Conservation (phyloP, 2,113 vertebrate genomes). For the Mus spicilegus region DNA sequence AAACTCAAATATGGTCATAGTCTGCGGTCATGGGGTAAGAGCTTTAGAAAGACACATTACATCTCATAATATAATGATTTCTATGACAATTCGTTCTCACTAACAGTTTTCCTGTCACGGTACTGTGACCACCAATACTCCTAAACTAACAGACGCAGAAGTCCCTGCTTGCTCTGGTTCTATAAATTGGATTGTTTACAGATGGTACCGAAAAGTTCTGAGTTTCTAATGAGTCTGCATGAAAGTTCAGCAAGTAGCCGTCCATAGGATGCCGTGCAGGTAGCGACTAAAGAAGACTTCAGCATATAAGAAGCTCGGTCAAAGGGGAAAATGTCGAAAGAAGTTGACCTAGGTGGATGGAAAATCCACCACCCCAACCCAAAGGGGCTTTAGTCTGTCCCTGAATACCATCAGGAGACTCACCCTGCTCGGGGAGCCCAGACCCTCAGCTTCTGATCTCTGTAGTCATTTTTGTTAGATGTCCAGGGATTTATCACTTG, state of each 20-base stretch:
- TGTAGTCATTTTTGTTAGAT: neutral
- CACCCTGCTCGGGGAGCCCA: neutral
- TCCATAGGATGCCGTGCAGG: neutral
- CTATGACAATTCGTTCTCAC: neutral
- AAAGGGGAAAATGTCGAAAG: conserved; percentile 36
- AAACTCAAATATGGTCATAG: conserved; percentile 1
- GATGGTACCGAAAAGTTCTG: neutral
- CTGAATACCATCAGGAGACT: neutral
- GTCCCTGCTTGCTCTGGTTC: neutral
- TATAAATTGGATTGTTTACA: neutral
- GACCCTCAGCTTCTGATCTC: neutral
- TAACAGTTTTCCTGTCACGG: neutral
- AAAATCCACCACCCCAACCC: neutral
- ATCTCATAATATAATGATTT: neutral
- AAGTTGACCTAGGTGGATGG: neutral
- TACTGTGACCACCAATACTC: neutral
- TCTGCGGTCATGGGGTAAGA: neutral
- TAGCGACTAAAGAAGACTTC: neutral
- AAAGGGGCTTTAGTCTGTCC: neutral
- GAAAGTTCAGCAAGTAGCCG: neutral
- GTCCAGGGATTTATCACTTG: neutral
- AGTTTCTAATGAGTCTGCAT: neutral
- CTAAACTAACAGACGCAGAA: neutral
- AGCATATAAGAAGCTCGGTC: neutral
- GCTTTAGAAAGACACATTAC: neutral